phyloP scores from a whole-genome alignment of 2,113 vertebrate genomes.

The Todiramphus chloris region DNA sequence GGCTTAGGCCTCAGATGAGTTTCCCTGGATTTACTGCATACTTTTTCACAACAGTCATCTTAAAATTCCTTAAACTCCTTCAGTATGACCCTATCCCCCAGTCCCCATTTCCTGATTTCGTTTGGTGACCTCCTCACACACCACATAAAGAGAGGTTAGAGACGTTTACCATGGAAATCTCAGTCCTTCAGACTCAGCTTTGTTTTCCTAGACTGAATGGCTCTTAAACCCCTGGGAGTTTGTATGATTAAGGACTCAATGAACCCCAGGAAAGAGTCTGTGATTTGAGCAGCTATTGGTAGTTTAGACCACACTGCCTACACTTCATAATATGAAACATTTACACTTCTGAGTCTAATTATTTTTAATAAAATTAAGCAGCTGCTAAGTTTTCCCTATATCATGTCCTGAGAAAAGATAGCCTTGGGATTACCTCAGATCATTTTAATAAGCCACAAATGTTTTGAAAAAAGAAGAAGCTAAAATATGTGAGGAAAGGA shows the following conservation, averaged over 20 bases:
- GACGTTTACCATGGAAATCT: background rate
- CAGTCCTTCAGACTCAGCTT: background rate
- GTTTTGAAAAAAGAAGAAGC: background rate
- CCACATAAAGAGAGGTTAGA: background rate
- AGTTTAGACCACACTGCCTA: slow-evolving; percentile 8
- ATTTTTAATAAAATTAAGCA: slow-evolving; percentile 26
- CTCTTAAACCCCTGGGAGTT: slow-evolving; percentile 1
- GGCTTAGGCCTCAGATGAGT: background rate
- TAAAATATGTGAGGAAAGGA: background rate
- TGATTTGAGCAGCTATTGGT: background rate
- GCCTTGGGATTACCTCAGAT: background rate
- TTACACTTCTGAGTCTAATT: background rate
- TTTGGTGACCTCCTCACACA: background rate
- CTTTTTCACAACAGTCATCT: background rate
- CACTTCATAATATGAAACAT: background rate
- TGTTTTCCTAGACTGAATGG: slow-evolving; percentile 23
- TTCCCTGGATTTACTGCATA: background rate
- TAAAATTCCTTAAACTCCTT: background rate
- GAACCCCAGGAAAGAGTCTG: background rate
- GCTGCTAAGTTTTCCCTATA: background rate
- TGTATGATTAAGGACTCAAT: background rate
- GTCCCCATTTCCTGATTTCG: background rate
- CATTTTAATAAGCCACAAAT: background rate
- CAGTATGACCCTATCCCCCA: background rate
- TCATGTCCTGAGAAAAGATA: background rate